phyloP scores from a whole-genome alignment of 37 sponge, comb jelly and placozoan species.

The Hexactinellida sp. region DNA sequence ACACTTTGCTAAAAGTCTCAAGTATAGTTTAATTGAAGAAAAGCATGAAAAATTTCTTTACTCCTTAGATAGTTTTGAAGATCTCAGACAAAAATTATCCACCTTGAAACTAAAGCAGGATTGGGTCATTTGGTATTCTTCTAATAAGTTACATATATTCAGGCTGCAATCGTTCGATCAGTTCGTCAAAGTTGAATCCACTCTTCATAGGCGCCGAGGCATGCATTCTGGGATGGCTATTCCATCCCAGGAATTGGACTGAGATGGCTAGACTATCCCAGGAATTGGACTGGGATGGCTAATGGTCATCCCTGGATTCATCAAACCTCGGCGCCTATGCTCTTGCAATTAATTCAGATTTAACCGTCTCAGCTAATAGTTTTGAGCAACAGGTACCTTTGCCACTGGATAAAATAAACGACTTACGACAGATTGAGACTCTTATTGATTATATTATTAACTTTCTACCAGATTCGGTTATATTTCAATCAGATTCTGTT shows the following conservation, averaged over 20 bases:
- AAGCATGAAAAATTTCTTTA: too few species aligned
- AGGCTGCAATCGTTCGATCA: not conserved
- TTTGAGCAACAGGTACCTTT: not conserved
- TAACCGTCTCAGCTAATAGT: not conserved
- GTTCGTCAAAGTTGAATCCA: not conserved
- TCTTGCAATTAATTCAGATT: not conserved
- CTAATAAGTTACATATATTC: not conserved
- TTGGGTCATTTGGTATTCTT: not conserved
- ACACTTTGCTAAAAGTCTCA: not conserved
- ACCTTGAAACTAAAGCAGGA: not conserved
- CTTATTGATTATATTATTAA: not conserved
- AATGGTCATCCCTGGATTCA: too few species aligned
- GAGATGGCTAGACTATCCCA: too few species aligned
- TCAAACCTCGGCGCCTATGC: too few species aligned
- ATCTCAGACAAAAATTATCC: not conserved
- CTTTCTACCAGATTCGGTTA: not conserved
- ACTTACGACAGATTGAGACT: not conserved
- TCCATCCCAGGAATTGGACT: too few species aligned
- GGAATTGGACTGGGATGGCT: too few species aligned
- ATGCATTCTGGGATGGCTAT: too few species aligned
- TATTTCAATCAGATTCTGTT: not conserved
- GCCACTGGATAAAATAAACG: not conserved
- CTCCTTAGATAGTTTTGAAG: not conserved
- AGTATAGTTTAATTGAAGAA: too few species aligned
- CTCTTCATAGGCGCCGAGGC: too few species aligned